Base-by-base conservation (phyloP, 2,888 invertebrate genomes). In the Diarsia mendica region DNA sequence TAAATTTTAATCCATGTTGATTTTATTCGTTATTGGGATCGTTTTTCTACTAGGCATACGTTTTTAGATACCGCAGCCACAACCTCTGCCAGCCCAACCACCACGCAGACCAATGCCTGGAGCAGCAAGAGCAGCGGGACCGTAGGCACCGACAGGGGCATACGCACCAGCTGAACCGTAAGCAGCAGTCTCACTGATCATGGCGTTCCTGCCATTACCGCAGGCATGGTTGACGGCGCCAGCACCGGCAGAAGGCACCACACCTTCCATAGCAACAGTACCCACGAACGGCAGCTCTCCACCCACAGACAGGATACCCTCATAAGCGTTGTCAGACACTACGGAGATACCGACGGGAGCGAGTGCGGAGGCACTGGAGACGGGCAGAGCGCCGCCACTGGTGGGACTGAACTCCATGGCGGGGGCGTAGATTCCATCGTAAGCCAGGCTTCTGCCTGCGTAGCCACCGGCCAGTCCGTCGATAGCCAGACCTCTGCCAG, bases 211-310 rank as follows among this genome's bases (percentile, higher is more conserved):
- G 8, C 89, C 91, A 61, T 86, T 84, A 46, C 93, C 93, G 63
- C 93, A 93, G 10, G 91, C 90, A 74, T 94, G 91, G 0, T 89
- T 82, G 18, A 93, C 89, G 3, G 84, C 84, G 13, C 91, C 92
- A 61, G 87, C 77, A 18, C 94, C 93, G 68, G 85, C 87, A 74
- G 93, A 92, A 49, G 89, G 89, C 20, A 93, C 89, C 46, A 78
- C 78, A 39, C 93, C 93, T 23, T 92, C 88, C 82, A 92, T 90
- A 51, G 77, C 83, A 44, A 93, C 91, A 66, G 90, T 87, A 49
- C 92, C 91, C 60, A 90, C 75, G 73, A 92, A 89, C 49, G 92
- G 91, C 63, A 92, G 82, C 77, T 90, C 89, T 28, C 92, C 91
- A 23, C 79, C 85, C 44, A 91, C 90, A 6, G 83, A 84, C 20